Evolutionary conservation across 2,113 vertebrate genomes (phyloP), one percentile per base, ranked within the genome.

Genomic region (Nothocercus nigrocapillus): DNA sequence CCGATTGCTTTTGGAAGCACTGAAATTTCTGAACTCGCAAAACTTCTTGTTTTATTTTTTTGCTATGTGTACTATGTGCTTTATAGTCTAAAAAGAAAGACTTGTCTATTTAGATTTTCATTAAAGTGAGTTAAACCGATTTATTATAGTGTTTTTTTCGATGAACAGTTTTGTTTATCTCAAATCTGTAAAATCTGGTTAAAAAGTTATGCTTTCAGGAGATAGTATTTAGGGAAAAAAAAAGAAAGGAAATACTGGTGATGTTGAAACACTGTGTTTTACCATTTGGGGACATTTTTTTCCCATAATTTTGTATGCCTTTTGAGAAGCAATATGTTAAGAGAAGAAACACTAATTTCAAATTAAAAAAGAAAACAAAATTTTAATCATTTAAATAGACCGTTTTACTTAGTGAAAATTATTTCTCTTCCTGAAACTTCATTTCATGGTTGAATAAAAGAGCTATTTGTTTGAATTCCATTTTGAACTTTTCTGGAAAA

Each of bases 1-100:
- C 30, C 24, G 7, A 36, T 66, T 85, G 44, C 80, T 91, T 82
- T 66, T 79, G 75, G 70, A 95, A 94, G 59, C 59, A 67, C 74
- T 80, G 82, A 88, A 92, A 89, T 87, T 82, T 61, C 44, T 13
- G 51, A 81, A 58, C 67, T 91, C 2, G 6, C 11, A 38, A 49
- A 89, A 77, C 40, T 87, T 61, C 44, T 67, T 13, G 28, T 93
- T 94, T 73, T 73, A 80, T 85, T 95, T 91, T 89, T 28, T 13
- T 45, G 58, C 22, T 66, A 24, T 62, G 59, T 36, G 34, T 62
- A 54, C 34, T 19, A 19, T 49, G 25, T 58, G n/a, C 40, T 15
- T 69, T 85, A 44, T 30, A 51, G 58, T 75, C 75, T 30, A 89
- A 58, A 82, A 79, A 85, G 18, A 72, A 82, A 66, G 4, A 80